Percentiles rank a stretch among this genome's conserved stretches.
Evolutionary conservation across 2,113 vertebrate genomes (phyloP).

Genomic region (Rhadina sibilatrix): DNA sequence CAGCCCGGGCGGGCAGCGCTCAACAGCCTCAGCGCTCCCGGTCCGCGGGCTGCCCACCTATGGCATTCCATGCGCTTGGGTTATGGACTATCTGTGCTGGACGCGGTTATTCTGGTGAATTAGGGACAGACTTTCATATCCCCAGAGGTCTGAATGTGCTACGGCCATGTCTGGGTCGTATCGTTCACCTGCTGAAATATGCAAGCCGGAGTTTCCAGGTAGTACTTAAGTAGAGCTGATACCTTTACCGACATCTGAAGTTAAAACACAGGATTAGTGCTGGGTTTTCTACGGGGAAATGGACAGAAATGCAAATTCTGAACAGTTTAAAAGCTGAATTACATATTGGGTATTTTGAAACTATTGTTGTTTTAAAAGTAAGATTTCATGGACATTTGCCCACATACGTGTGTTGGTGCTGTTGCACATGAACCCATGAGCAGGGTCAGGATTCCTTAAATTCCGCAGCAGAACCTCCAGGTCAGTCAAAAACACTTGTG

Average conservation of each 20-base stretch:
- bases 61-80: fast-evolving
- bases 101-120: neutral
- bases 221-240: neutral
- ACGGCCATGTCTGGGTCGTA: fast-evolving
- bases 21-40: neutral
- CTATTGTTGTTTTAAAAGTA: neutral
- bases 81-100: fast-evolving
- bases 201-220: neutral
- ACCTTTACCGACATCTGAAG: neutral
- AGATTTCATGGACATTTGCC: neutral
- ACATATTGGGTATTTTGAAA: neutral
- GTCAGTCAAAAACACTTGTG: neutral
- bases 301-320: neutral
- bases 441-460: neutral
- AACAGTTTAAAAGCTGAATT: neutral
- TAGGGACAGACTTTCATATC: neutral
- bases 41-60: fast-evolving
- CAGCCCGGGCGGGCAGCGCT: neutral
- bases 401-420: neutral
- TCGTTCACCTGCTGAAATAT: neutral
- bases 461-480: neutral
- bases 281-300: neutral
- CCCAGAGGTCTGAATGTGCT: neutral
- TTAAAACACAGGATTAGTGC: neutral
- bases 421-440: neutral